Evolutionary conservation across 1,140 invertebrate genomes (phyloP), one percentile per base, ranked within the genome.

Genomic region (Periplaneta americana): DNA sequence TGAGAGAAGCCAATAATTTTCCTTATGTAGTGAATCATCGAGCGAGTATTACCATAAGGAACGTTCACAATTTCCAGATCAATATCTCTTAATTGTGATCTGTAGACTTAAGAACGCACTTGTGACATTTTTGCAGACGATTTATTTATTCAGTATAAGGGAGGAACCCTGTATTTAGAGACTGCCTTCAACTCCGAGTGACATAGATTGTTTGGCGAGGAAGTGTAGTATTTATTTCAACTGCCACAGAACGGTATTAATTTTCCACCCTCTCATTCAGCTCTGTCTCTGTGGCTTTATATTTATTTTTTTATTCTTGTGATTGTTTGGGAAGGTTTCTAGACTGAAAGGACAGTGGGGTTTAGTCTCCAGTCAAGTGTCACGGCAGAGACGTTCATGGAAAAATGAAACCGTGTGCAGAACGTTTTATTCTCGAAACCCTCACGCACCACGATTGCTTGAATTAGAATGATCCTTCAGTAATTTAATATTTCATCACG

Each of bases 161-260:
- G 37, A 18, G 0, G 8, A 66, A n/a, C 28, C 48, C 11, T 66
- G 48, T 28, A 66, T 66, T 66, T 66, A n/a, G 48, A 28, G 48
- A 3, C 48, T 66, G 48, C 48, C 48, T 66, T 66, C 48, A 66
- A 6, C 48, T 66, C n/a, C 22, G 6, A 66, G 22, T 66, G 48
- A 66, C 76, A 36, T 11, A 36, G n/a, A 36, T 35, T 78, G 76
- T 78, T 78, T 78, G 34, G 76, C 28, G 35, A 78, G 76, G 76
- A 78, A 78, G 35, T 36, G 34, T 18, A 36, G 76, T 78, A 78
- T 78, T 78, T 78, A 78, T 78, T 78, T 78, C 76, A 10, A 78
- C 76, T 34, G 76, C 33, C 76, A 31, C 76, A 31, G 76, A 28
- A 34, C n/a, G 76, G 76, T 34, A 36, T 36, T 34, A 36, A 31